Base-by-base conservation (phyloP, 2,113 vertebrate genomes). In the Chrysemys picta region DNA sequence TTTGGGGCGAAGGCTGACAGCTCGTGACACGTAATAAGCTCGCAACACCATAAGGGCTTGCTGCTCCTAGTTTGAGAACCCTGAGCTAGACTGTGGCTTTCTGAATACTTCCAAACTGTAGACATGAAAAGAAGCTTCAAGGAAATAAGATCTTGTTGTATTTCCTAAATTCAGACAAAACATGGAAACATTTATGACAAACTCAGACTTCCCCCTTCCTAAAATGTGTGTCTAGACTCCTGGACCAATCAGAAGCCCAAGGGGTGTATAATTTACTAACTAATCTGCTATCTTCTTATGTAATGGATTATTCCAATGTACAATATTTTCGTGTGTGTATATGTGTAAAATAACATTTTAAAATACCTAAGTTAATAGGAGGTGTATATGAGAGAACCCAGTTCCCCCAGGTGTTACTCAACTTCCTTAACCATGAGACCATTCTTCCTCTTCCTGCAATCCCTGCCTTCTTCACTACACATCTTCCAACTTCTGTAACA, bases 101-200 rank as follows among this genome's bases (percentile, higher is more conserved):
- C 84, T 94, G 75, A 90, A 91, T 83, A 50, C 42, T 93, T 96
- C 75, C 57, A 93, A 93, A 85, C 38, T 92, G 38, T 8, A 90
- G 86, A 81, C 65, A 29, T 83, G 89, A 92, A 87, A 90, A 97
- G 94, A 96, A 90, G 5, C 85, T 96, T 95, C 42, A 79, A 95
- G 82, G 88, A 94, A 93, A 82, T 83, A 96, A 95, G 89, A 57
- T 90, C 84, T 85, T 81, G 1, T 22, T 90, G 11, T 50, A 87
- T 17, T 80, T 80, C 85, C 59, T 65, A 88, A 85, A 3, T 0
- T 13, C 85, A 96, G 89, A 92, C 49, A 91, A 95, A 96, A 94
- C 62, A 65, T 31, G 45, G 52, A 91, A 94, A 92, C 22, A 88
- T 85, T 92, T 87, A 85, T 45, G 31, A 94, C 92, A 88, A 27